phyloP scores from a whole-genome alignment of 2,888 invertebrate species.

The Microctonus hyperodae region DNA sequence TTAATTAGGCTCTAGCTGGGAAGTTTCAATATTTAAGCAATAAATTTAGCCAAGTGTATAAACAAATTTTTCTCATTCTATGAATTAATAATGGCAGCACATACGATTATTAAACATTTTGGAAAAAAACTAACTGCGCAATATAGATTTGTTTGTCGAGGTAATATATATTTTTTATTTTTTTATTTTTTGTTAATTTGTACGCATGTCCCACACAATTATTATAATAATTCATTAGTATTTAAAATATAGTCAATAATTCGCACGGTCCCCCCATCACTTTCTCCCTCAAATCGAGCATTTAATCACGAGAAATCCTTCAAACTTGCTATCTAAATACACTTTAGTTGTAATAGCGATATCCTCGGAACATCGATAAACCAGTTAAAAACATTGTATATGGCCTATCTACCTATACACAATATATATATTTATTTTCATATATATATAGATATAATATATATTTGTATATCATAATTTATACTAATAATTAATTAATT shows the following conservation, averaged over 20 bases:
- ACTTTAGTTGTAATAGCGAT: conserved; percentile 43
- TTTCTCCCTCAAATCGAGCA: conserved; percentile 45
- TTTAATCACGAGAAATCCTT: conserved; percentile 46
- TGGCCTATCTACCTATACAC: conserved; percentile 59
- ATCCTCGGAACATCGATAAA: conserved; percentile 61
- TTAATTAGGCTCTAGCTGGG: background rate
- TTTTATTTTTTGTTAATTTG: background rate
- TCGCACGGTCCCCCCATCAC: conserved; percentile 41
- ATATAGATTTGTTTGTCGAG: conserved; percentile 18
- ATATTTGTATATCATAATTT: conserved; percentile 54
- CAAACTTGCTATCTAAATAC: conserved; percentile 46
- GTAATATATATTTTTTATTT: conserved; percentile 8
- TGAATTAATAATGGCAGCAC: conserved; percentile 4
- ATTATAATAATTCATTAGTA: conserved; percentile 26
- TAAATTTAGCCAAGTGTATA: background rate
- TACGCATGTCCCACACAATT: conserved; percentile 19
- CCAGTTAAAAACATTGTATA: conserved; percentile 61
- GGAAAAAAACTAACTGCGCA: background rate
- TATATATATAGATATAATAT: conserved; percentile 50
- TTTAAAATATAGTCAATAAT: conserved; percentile 31
- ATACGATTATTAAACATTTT: background rate
- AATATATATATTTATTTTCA: conserved; percentile 52
- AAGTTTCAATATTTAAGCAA: background rate
- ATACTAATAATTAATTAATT: conserved; percentile 39
- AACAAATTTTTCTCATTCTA: background rate